Conservation (phyloP, 2,888 invertebrate species). For the Cybosia mesomella region DNA sequence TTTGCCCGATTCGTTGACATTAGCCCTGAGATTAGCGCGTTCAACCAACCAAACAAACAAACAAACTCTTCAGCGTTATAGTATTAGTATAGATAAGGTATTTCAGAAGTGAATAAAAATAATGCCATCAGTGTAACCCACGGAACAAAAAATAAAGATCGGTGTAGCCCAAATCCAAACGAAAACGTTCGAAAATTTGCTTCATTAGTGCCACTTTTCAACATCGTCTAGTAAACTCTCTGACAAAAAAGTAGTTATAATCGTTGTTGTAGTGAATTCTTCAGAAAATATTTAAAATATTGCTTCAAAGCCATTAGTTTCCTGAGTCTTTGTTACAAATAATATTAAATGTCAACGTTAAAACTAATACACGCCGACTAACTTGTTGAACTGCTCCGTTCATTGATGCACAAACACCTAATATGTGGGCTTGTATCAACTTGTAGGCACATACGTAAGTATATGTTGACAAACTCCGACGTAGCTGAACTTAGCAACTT, state of each 20-base stretch:
- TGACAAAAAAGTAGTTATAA: no score
- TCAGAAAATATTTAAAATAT: no score
- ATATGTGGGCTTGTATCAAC: slow-evolving; percentile 23
- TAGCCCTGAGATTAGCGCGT: no score
- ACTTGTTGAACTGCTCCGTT: slow-evolving; percentile 12
- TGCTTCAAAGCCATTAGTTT: no score
- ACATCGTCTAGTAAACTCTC: no score
- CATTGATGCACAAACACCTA: slow-evolving; percentile 13
- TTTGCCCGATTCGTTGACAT: no score
- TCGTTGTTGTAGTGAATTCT: no score
- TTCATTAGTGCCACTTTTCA: neutral
- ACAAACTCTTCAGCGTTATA: no score
- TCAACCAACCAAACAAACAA: no score
- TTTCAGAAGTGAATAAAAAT: neutral
- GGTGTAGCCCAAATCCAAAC: neutral
- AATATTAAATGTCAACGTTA: neutral
- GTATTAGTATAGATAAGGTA: no score
- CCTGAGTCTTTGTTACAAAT: neutral
- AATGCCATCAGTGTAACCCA: neutral
- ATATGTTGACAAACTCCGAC: slow-evolving; percentile 50
- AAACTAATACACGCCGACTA: slow-evolving; percentile 1
- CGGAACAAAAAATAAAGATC: no score
- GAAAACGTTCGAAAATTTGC: neutral
- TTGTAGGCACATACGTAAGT: slow-evolving; percentile 30
- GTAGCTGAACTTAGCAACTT: slow-evolving; percentile 54